phyloP scores from a whole-genome alignment of 2,888 invertebrate genomes.

The Brachycybe producta region DNA sequence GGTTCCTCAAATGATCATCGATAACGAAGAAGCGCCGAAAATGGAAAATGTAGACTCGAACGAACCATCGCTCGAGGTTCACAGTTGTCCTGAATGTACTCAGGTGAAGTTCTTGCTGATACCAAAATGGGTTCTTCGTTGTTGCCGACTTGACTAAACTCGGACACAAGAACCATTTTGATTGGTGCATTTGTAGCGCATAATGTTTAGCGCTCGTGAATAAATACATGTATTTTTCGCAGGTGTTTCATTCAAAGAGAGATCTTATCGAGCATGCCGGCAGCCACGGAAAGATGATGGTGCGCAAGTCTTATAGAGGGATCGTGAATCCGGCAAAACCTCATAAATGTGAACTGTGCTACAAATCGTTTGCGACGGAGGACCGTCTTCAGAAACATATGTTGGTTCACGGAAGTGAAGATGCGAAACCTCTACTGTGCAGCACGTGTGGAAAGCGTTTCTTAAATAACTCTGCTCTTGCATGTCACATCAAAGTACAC shows the following conservation, averaged over 20 bases:
- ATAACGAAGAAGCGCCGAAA: slow-evolving; percentile 15
- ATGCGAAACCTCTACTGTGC: slow-evolving; percentile 55
- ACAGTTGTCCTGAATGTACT: slow-evolving; percentile 34
- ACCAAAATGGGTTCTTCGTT: too few relatives aligned
- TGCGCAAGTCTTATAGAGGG: slow-evolving; percentile 21
- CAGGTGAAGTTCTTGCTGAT: too few relatives aligned
- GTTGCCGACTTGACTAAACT: too few relatives aligned
- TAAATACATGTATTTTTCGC: slow-evolving; percentile 12
- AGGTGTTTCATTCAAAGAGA: slow-evolving; percentile 32
- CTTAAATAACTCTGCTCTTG: slow-evolving; percentile 55
- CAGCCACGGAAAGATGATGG: slow-evolving; percentile 33
- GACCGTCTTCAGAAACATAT: slow-evolving; percentile 49
- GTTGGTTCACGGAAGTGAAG: slow-evolving; percentile 51
- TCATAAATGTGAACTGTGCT: slow-evolving; percentile 50
- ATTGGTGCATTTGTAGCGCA: too few relatives aligned
- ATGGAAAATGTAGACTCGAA: slow-evolving; percentile 1
- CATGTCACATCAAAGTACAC: slow-evolving; percentile 58
- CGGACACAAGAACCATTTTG: too few relatives aligned
- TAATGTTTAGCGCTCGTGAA: too few relatives aligned
- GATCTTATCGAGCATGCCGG: slow-evolving; percentile 41
- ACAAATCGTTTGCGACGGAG: slow-evolving; percentile 49
- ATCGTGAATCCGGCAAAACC: slow-evolving; percentile 35
- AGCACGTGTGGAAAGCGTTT: slow-evolving; percentile 50
- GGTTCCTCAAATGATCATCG: slow-evolving; percentile 16
- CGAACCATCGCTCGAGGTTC: slow-evolving; percentile 14